phyloP scores from a whole-genome alignment of 2,797 vertebrate species.

The Coregonus suidteri region DNA sequence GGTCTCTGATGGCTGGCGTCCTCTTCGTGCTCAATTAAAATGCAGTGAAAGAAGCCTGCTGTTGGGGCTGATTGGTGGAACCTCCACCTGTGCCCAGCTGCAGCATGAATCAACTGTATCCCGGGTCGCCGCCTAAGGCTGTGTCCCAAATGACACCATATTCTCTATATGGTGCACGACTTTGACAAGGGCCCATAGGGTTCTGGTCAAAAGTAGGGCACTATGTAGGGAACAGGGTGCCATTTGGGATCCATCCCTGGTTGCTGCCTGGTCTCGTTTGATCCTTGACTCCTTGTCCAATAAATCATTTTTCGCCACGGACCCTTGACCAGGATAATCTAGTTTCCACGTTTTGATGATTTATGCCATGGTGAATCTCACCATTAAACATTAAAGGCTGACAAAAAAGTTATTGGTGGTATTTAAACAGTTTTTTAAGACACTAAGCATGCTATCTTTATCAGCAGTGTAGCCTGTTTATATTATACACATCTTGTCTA shows the following conservation, averaged over 20 bases:
- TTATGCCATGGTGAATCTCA: slow-evolving; percentile 54
- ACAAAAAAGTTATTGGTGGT: slow-evolving; percentile 11
- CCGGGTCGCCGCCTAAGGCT: slow-evolving; percentile 22
- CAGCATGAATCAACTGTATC: slow-evolving; percentile 29
- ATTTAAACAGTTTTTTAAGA: neutral
- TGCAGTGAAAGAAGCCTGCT: slow-evolving; percentile 47
- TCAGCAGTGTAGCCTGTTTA: neutral
- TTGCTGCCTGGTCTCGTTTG: slow-evolving; percentile 60
- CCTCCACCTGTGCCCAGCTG: slow-evolving; percentile 39
- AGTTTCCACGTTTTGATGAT: slow-evolving; percentile 63
- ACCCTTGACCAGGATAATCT: slow-evolving; percentile 62
- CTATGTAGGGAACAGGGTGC: neutral
- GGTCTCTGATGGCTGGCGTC: slow-evolving; percentile 56
- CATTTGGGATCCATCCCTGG: neutral
- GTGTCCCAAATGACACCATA: no score
- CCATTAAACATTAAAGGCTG: slow-evolving; percentile 61
- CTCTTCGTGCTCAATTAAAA: slow-evolving; percentile 74
- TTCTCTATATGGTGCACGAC: no score
- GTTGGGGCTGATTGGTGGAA: slow-evolving; percentile 68
- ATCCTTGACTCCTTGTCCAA: slow-evolving; percentile 66
- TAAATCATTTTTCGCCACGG: slow-evolving; percentile 70
- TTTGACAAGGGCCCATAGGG: no score
- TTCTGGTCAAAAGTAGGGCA: neutral
- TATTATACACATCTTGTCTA: neutral
- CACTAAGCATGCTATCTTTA: neutral